Base-by-base conservation (phyloP, 2,113 vertebrate genomes). In the Ondatra zibethicus region DNA sequence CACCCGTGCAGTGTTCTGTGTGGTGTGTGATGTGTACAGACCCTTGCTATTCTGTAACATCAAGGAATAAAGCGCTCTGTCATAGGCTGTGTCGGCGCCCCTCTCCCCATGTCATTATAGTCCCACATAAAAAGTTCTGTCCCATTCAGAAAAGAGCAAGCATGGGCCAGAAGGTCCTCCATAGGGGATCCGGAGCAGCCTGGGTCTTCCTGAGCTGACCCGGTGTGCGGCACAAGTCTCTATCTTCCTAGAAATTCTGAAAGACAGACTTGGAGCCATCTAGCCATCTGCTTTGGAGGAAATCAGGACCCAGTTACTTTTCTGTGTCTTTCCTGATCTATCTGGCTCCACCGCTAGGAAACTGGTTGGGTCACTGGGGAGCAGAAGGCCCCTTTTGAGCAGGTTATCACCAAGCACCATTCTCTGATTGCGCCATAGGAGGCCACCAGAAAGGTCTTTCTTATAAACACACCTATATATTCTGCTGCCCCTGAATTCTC, bases 51-150 rank as follows among this genome's bases (percentile, higher is more conserved):
- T 75, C 55, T 97, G 96, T 97, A 89, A 88, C 68, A 13, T 39
- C 68, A 58, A 65, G 73, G 91, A 98, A 98, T 98, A 98, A 98
- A 98, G 45, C 27, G 14, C 50, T 96, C 77, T 93, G 21, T 63
- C 66, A n/a, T 58, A 13, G 96, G 94, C 82, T 65, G 90, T 93
- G 61, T 89, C 27, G 84, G 33, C 52, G 11, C 77, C 52, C 36
- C 33, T 0, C 29, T 17, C 50, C 33, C 39, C n/a, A 11, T 5
- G 75, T 55, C 92, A 29, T 13, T 63, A 45, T 45, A 42, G n/a
- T 33, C 11, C 7, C 77, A 75, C 45, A 47, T 33, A 25, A 21
- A 42, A 55, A 16, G 31, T n/a, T n/a, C 50, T 0, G 1, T 45
- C 58, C 58, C 47, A 0, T 8, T 52, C 76, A 52, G 61, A 63